Evolutionary conservation across 2,888 invertebrate genomes (phyloP), one percentile per base, ranked within the genome.

Genomic region (Erebia palarica): DNA sequence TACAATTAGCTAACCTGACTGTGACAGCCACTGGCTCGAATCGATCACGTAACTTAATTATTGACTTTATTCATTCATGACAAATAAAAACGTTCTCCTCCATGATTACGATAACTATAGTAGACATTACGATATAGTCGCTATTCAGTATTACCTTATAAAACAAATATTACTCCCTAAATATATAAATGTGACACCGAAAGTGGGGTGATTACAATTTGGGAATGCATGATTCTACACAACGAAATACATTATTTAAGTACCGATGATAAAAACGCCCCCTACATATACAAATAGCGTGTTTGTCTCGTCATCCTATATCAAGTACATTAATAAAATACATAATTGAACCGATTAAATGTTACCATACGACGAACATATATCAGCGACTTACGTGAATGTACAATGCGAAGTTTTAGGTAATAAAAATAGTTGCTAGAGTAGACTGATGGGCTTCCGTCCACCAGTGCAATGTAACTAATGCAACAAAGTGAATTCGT

Each of bases 201-300:
- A 83, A 86, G 85, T 87, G 88, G 86, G 88, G 89, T 84, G 91
- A 90, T 90, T 92, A 91, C 83, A 90, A 89, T 91, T 91, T 89
- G 89, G 91, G 91, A 92, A 92, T 92, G 92, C 90, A 90, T 87
- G 89, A 91, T 87, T 87, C 91, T 92, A 91, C 88, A 87, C 83
- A 88, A 89, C 84, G 80, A 87, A 88, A 89, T 90, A 91, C 87
- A 86, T 88, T 86, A 88, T 92, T 61, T 92, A 92, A 92, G 92
- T 92, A 92, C 92, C 86, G 85, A 91, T 87, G 87, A 89, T 86
- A 89, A 88, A 85, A 86, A 86, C 77, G 81, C 84, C 83, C 57
- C 84, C 87, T 90, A 91, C 88, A 86, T 84, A 86, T 84, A 89
- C 86, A 88, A 82, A 87, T 82, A 87, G 86, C 85, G 84, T 83